Evolutionary conservation across 1,140 invertebrate species (phyloP).

Genomic region (Drosophila kepulauana): DNA sequence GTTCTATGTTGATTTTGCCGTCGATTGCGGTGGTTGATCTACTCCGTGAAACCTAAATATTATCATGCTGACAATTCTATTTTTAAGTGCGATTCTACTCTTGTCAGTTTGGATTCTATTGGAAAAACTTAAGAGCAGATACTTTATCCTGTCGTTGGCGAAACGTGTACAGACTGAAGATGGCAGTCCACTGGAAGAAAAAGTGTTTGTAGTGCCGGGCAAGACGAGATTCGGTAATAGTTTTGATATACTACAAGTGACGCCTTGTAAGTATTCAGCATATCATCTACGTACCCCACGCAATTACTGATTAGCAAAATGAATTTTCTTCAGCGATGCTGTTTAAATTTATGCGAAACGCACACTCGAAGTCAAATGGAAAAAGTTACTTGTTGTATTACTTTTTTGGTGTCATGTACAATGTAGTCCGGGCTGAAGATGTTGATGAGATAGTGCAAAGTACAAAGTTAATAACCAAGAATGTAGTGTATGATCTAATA

Average conservation of each 20-base stretch:
- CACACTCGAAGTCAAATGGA: slow-evolving; percentile 46
- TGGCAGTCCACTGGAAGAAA: slow-evolving; percentile 62
- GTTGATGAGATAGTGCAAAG: slow-evolving; percentile 72
- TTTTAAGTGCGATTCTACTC: slow-evolving; percentile 32
- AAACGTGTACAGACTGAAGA: slow-evolving; percentile 59
- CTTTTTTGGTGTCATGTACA: slow-evolving; percentile 59
- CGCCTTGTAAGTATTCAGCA: slow-evolving; percentile 45
- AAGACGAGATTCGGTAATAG: slow-evolving; percentile 74
- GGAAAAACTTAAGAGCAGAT: slow-evolving; percentile 51
- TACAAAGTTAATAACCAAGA: slow-evolving; percentile 70
- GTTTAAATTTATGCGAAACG: slow-evolving; percentile 52
- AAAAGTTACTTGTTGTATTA: slow-evolving; percentile 62
- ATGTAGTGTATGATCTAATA: slow-evolving; percentile 86
- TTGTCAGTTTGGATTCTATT: slow-evolving; percentile 40
- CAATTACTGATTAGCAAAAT: neutral
- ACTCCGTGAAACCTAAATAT: neutral
- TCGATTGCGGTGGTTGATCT: slow-evolving; percentile 1
- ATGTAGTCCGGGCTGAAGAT: slow-evolving; percentile 70
- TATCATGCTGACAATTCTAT: slow-evolving; percentile 40
- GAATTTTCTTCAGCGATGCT: slow-evolving; percentile 40
- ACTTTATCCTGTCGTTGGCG: slow-evolving; percentile 54
- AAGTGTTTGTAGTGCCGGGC: slow-evolving; percentile 58
- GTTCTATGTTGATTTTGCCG: neutral
- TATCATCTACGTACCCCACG: too few relatives aligned
- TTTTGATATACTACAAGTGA: slow-evolving; percentile 65